These are phyloP conservation scores for Thaumatotibia leucotreta DNA, from an alignment of 1,140 invertebrate genomes.

Conservation along the genomic window DNA sequence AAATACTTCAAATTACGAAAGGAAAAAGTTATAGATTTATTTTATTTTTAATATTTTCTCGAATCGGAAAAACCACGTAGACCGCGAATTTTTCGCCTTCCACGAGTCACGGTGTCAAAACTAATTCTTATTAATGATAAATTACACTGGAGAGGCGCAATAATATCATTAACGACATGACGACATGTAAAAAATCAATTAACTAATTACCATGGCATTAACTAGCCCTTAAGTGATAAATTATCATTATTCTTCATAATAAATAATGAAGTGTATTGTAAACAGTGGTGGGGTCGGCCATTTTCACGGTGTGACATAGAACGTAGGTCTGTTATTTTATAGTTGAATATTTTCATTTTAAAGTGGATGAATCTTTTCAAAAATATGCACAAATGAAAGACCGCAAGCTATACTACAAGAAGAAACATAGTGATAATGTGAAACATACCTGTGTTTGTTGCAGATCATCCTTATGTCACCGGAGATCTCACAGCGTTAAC, in stretches of 20 bases:
- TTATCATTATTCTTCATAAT: constrained; percentile 25
- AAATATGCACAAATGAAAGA: constrained; percentile 65
- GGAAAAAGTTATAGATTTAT: constrained; percentile 6
- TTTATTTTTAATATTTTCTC: constrained; percentile 8
- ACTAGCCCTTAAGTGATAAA: constrained; percentile 27
- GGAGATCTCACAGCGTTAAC: constrained; percentile 68
- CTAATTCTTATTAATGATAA: constrained; percentile 19
- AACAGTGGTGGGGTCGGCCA: constrained; percentile 75
- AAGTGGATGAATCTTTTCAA: constrained; percentile 45
- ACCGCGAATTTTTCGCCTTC: constrained; percentile 45
- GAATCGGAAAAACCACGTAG: constrained; percentile 27
- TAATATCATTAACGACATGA: constrained; percentile 17
- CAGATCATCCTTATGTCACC: constrained; percentile 71
- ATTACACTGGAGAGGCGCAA: background rate
- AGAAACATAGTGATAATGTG: constrained; percentile 57
- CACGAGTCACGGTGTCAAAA: constrained; percentile 12
- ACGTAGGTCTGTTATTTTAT: constrained; percentile 69
- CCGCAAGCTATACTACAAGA: constrained; percentile 39
- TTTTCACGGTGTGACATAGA: constrained; percentile 73
- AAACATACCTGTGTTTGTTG: constrained; percentile 70
- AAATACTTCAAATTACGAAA: constrained; percentile 18
- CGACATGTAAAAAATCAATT: constrained; percentile 37
- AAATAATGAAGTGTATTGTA: constrained; percentile 64
- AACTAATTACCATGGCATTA: constrained; percentile 38
- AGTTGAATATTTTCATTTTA: constrained; percentile 41